phyloP scores from a whole-genome alignment of 2,888 invertebrate genomes.

The Parnassius glacialis region DNA sequence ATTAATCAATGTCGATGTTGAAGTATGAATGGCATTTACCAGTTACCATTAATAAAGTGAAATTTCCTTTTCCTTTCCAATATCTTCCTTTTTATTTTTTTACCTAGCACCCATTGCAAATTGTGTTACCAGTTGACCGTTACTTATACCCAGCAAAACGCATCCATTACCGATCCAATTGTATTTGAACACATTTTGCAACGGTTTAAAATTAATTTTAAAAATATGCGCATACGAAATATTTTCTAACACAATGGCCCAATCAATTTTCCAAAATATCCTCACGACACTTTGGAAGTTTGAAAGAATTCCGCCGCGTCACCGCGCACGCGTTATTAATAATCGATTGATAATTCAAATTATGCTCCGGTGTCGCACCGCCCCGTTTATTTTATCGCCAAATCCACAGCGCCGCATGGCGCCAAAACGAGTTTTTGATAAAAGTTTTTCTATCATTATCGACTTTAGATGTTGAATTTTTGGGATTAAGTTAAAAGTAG shows the following conservation, averaged over 20 bases:
- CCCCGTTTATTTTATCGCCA: conserved; percentile 35
- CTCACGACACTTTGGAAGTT: conserved; percentile 43
- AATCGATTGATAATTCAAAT: conserved; percentile 74
- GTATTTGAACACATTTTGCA: not conserved
- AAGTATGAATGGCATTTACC: too few species aligned
- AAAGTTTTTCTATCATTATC: conserved; percentile 26
- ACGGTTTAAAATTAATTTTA: conserved; percentile 22
- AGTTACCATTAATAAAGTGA: too few species aligned
- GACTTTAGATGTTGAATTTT: not conserved
- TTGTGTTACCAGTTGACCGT: too few species aligned
- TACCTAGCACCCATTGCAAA: too few species aligned
- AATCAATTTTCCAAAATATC: conserved; percentile 56
- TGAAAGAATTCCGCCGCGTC: conserved; percentile 65
- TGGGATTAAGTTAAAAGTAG: too few species aligned
- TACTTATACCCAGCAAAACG: too few species aligned
- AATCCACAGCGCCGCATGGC: conserved; percentile 36
- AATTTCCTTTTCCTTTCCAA: too few species aligned
- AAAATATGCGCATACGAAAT: conserved; percentile 41
- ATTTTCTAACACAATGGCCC: conserved; percentile 55
- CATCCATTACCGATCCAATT: too few species aligned
- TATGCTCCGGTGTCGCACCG: conserved; percentile 36
- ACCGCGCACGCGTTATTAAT: conserved; percentile 56
- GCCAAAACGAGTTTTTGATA: conserved; percentile 49
- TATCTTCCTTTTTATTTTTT: too few species aligned
- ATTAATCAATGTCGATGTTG: too few species aligned